Conservation (phyloP, 2,797 vertebrate genomes). For the Apogon hyalosoma region DNA sequence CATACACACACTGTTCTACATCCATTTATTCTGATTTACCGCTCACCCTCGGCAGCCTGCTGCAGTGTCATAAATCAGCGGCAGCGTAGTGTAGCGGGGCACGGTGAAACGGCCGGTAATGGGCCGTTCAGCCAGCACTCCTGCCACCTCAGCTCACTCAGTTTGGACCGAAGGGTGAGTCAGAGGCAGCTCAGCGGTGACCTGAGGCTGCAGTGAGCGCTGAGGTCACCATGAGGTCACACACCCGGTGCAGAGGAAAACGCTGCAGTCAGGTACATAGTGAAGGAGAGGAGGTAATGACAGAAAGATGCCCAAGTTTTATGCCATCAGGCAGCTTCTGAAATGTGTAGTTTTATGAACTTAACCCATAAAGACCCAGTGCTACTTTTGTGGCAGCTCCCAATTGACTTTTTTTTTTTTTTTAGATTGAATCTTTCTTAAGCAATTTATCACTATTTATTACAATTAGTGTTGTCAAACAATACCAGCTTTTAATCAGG, state of each 20-base stretch:
- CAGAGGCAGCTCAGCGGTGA: conserved; percentile 10
- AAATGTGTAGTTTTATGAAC: too few relatives aligned
- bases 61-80: conserved; percentile 65
- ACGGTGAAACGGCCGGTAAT: conserved; percentile 47
- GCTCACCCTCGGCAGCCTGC: conserved; percentile 49
- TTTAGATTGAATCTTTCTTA: too few relatives aligned
- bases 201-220: neutral
- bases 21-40: conserved; percentile 66
- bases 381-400: too few relatives aligned
- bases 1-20: conserved; percentile 3
- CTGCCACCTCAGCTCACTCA: conserved; percentile 23
- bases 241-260: neutral
- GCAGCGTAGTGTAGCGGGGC: conserved; percentile 13
- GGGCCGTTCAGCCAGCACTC: conserved; percentile 32
- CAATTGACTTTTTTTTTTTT: too few relatives aligned
- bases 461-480: too few relatives aligned
- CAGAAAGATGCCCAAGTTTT: too few relatives aligned
- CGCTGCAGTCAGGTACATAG: too few relatives aligned
- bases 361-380: too few relatives aligned
- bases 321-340: too few relatives aligned
- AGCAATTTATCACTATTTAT: too few relatives aligned
- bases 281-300: too few relatives aligned
- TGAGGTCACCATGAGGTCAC: neutral
- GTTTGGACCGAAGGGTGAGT: conserved; percentile 1
- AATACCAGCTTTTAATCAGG: too few relatives aligned